Evolutionary conservation across 2,797 vertebrate genomes (phyloP), one percentile per base, ranked within the genome.

Genomic region (Smutsia gigantea): DNA sequence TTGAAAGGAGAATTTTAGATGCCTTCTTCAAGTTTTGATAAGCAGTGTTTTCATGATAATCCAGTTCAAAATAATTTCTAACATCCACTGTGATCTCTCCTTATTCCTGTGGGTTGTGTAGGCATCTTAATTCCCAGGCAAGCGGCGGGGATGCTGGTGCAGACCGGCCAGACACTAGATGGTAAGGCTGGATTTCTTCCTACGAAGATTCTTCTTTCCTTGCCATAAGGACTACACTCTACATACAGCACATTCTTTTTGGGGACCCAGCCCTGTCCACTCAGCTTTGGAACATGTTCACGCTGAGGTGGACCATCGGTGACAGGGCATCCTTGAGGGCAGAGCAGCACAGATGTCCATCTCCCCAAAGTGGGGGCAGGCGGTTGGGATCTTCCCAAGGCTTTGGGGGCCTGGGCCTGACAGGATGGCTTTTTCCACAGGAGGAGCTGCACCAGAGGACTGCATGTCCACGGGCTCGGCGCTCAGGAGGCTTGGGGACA

Each of bases 401-500:
- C 23, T 10, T 12, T 6, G 2, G 72, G 37, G 75, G 15, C n/a
- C 17, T n/a, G 34, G 72, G 29, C 87, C 64, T 37, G 68, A 93
- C 77, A 37, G 79, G 53, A 18, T 4, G 75, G 2, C 25, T 96
- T 8, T 81, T 77, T 89, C 64, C 46, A 19, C 61, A 94, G 97
- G 96, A 99, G 99, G 95, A 95, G 94, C 96, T 7, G 34, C 93
- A 19, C 88, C 79, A 27, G 77, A 85, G 37, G 97, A 97, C 31
- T 98, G 98, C 69, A 74, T 96, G 42, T 82, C 97, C 87, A 5
- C 55, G 85, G 95, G 89, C 4, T 97, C 96, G 29, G 39, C 95
- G 31, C 23, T 97, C 66, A 98, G 92, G 92, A 98, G 97, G 91
- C 97, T 98, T 61, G 94, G 98, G 93, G 94, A 97, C 83, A 98